Percentiles rank a stretch among this genome's conserved stretches.
Conservation (phyloP, 2,113 vertebrate genomes). For the human region DNA sequence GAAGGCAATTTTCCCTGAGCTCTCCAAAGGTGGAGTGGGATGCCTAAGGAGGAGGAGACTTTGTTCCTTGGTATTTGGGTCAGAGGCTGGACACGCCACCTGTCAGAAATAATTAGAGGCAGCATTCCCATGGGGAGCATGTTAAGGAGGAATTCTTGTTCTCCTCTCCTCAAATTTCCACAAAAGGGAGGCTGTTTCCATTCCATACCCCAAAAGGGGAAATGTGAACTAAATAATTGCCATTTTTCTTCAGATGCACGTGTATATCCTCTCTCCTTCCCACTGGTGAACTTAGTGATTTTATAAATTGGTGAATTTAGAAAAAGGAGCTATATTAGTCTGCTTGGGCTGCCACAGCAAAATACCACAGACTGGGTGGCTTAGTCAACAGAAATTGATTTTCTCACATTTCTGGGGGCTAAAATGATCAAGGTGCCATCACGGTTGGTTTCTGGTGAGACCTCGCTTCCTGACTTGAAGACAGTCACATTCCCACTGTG, state of each 20-base stretch:
- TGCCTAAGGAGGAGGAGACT: neutral
- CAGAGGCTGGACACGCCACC: neutral
- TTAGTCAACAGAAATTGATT: neutral
- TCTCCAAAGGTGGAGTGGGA: neutral
- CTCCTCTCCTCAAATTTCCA: neutral
- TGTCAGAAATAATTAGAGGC: neutral
- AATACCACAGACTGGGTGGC: neutral
- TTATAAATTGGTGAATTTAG: neutral
- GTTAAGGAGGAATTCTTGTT: neutral
- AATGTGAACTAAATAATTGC: neutral
- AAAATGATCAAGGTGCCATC: neutral
- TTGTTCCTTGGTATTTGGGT: neutral
- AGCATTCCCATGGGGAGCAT: neutral
- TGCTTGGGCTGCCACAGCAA: neutral
- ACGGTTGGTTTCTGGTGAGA: neutral
- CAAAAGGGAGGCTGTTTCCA: neutral
- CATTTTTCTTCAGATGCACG: neutral
- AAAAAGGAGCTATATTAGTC: neutral
- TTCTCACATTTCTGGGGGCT: neutral
- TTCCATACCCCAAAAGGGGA: neutral
- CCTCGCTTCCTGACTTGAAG: neutral
- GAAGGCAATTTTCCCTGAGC: neutral
- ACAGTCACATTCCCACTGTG: neutral
- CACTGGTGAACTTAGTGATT: neutral
- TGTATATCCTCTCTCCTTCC: neutral